Base-by-base conservation (phyloP, 1,140 invertebrate species). In the Periplaneta americana region DNA sequence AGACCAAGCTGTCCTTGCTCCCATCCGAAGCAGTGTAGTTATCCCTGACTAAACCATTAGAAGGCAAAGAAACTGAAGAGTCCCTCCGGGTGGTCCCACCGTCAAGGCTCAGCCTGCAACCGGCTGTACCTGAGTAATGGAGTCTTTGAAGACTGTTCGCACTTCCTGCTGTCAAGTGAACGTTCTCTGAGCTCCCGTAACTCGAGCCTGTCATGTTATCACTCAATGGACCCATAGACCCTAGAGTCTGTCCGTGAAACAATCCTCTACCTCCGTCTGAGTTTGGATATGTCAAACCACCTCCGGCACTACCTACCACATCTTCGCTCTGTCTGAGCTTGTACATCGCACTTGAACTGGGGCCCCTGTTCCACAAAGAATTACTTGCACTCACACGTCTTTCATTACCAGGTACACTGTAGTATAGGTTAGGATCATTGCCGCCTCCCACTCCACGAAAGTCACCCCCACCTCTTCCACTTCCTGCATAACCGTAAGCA, bases 1-100 rank as follows among this genome's bases (percentile, higher is more conserved):
- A 93, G 48, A 90, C 91, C 81, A 92, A 86, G 85, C 92, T 92
- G 85, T 93, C 92, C 86, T 93, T 93, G 85, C 91, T 92, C 78
- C 90, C 90, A 78, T 57, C 10, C 28, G 48, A n/a, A 28, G n/a
- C n/a, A 66, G 48, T 28, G 28, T n/a, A 66, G 48, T 28, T 66
- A 28, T 66, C 48, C 48, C 48, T 66, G 48, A 28, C 48, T 66
- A 66, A 66, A 66, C 48, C 48, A 66, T 66, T 66, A 66, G 48
- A 66, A 66, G 48, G 48, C 48, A 66, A 28, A 66, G 48, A 66
- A 66, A 66, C 48, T 66, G 48, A 66, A 28, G 48, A 66, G 13
- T 66, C 48, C 28, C 48, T 66, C 48, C 48, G 22, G n/a, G 1
- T 66, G 48, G 48, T 28, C 22, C 48, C 48, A 66, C 48, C 48